Conservation (phyloP, 2,888 invertebrate species). For the Lomographa bimaculata region DNA sequence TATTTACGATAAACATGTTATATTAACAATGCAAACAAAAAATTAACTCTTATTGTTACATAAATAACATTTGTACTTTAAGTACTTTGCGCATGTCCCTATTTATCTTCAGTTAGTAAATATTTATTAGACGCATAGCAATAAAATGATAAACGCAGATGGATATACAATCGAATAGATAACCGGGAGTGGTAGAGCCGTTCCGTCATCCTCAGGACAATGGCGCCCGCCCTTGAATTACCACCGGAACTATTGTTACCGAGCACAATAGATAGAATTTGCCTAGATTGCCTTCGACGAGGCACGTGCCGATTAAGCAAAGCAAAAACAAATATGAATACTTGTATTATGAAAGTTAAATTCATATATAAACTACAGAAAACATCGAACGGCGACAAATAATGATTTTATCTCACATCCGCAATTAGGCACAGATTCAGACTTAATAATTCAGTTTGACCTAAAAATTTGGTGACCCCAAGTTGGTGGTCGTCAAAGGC, state of each 20-base stretch:
- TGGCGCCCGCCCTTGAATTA: constrained; percentile 74
- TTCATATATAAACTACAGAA: constrained; percentile 15
- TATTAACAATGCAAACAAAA: too few relatives aligned
- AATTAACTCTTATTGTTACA: constrained; percentile 7
- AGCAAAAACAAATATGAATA: constrained; percentile 34
- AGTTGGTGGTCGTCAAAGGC: constrained; percentile 34
- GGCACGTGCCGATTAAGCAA: constrained; percentile 61
- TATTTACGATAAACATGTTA: too few relatives aligned
- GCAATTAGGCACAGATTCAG: constrained; percentile 28
- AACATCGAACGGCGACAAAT: constrained; percentile 19
- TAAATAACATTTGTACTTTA: constrained; percentile 8
- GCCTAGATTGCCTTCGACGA: constrained; percentile 59
- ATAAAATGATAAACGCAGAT: constrained; percentile 17
- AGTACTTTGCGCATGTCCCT: constrained; percentile 12
- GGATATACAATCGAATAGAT: constrained; percentile 23
- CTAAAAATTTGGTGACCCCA: constrained; percentile 38
- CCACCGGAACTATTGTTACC: constrained; percentile 73
- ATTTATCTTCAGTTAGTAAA: constrained; percentile 25
- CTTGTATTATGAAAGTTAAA: constrained; percentile 4
- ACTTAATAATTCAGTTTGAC: constrained; percentile 29
- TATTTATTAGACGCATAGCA: constrained; percentile 26
- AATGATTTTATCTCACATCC: constrained; percentile 30
- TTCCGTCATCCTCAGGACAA: constrained; percentile 55
- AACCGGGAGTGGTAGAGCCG: constrained; percentile 42
- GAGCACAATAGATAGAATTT: constrained; percentile 72